phyloP scores from a whole-genome alignment of 2,888 invertebrate species.

The Chrysotoxum bicinctum region DNA sequence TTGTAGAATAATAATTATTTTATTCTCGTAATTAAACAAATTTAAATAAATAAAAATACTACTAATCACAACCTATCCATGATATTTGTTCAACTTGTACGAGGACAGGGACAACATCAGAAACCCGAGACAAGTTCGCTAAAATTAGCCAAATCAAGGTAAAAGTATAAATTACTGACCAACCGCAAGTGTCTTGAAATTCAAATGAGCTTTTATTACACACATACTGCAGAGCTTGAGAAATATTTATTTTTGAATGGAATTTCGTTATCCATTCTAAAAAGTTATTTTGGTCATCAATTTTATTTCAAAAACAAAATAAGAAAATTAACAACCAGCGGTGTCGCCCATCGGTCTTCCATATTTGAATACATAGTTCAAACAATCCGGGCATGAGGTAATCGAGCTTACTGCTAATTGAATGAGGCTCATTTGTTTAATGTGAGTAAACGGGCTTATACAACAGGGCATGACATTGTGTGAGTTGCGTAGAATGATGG shows the following conservation, averaged over 20 bases:
- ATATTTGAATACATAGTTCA: constrained; percentile 36
- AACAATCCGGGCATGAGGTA: constrained; percentile 51
- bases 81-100: constrained; percentile 1
- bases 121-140: not conserved
- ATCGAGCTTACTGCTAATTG: constrained; percentile 41
- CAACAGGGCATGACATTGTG: constrained; percentile 16
- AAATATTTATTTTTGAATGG: constrained; percentile 31
- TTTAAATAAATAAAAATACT: constrained; percentile 45
- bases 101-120: not conserved
- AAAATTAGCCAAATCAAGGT: constrained; percentile 13
- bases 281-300: constrained; percentile 54
- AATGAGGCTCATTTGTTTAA: constrained; percentile 6
- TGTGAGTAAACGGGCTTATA: not conserved
- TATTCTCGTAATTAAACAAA: constrained; percentile 52
- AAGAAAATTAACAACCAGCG: not conserved
- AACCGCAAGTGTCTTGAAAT: constrained; percentile 14
- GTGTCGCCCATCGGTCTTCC: constrained; percentile 28
- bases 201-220: constrained; percentile 35
- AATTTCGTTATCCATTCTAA: constrained; percentile 24
- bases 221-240: not conserved
- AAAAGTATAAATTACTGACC: constrained; percentile 25
- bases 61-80: not conserved
- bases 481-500: constrained; percentile 13
- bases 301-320: not conserved
- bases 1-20: constrained; percentile 21